These are phyloP conservation scores for Diorhabda sublineata DNA, from an alignment of 1,140 invertebrate species.

Conservation along the genomic window DNA sequence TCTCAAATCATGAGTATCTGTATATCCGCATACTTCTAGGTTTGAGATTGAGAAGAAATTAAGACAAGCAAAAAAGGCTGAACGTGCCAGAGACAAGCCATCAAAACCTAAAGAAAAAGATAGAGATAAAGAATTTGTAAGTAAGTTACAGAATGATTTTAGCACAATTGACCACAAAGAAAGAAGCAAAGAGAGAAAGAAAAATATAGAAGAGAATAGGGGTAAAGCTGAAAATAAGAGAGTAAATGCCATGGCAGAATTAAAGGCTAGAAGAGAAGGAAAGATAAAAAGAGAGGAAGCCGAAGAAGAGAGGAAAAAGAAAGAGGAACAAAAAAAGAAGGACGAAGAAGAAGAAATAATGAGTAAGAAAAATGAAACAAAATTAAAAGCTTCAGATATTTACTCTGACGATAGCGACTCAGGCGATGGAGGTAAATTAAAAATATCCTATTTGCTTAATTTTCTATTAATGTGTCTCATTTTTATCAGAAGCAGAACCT, in stretches of 20 bases:
- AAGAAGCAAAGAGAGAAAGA: constrained; percentile 83
- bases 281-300: constrained; percentile 56
- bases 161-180: constrained; percentile 67
- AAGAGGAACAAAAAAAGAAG: constrained; percentile 51
- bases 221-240: constrained; percentile 71
- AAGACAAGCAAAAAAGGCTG: constrained; percentile 77
- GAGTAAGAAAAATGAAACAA: constrained; percentile 51
- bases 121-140: constrained; percentile 49
- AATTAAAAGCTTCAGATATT: constrained; percentile 89
- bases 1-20: too few relatives aligned
- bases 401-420: constrained; percentile 90
- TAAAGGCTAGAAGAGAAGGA: constrained; percentile 83
- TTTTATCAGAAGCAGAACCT: constrained; percentile 11
- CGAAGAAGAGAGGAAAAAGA: constrained; percentile 50
- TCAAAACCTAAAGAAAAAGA: constrained; percentile 57
- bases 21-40: constrained; percentile 48
- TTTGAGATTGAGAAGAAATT: constrained; percentile 97
- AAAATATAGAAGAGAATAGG: constrained; percentile 83
- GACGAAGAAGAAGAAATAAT: constrained; percentile 62
- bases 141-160: constrained; percentile 45
- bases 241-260: constrained; percentile 83
- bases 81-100: constrained; percentile 59
- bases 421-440: constrained; percentile 44
- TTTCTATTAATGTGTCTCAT: neutral
- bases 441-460: neutral